Percentiles rank a stretch among this genome's conserved stretches.
phyloP scores from a whole-genome alignment of 2,888 invertebrate genomes.

The Agriopis marginaria region DNA sequence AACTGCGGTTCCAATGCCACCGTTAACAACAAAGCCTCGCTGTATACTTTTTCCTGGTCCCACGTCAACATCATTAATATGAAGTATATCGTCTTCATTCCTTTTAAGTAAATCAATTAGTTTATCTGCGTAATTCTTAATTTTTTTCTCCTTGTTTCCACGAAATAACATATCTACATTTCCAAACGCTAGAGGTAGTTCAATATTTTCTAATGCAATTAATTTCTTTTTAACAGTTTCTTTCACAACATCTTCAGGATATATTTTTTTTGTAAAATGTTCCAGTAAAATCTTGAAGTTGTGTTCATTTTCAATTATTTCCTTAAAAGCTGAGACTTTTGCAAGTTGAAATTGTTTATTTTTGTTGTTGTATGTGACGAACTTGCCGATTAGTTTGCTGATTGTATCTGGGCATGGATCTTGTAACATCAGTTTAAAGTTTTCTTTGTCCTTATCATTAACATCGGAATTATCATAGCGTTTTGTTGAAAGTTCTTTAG shows the following conservation, averaged over 20 bases:
- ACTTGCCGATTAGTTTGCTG: constrained; percentile 51
- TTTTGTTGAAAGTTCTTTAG: constrained; percentile 44
- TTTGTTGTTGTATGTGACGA: constrained; percentile 40
- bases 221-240: constrained; percentile 49
- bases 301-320: constrained; percentile 12
- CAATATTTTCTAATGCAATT: constrained; percentile 38
- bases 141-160: constrained; percentile 33
- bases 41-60: constrained; percentile 46
- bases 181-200: constrained; percentile 41
- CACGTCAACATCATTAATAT: constrained; percentile 48
- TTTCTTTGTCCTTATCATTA: constrained; percentile 38
- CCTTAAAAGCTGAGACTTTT: constrained; percentile 9
- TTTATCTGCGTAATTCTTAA: constrained; percentile 33
- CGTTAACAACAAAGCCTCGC: constrained; percentile 39
- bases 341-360: constrained; percentile 37
- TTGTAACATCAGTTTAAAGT: constrained; percentile 38
- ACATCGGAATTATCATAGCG: constrained; percentile 40
- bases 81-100: constrained; percentile 37
- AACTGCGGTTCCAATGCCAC: constrained; percentile 55
- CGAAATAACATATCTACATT: too few species aligned
- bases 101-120: constrained; percentile 31
- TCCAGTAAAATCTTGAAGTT: constrained; percentile 37
- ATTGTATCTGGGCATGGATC: constrained; percentile 46
- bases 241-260: constrained; percentile 41
- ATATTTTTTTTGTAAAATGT: constrained; percentile 43